Base-by-base conservation (phyloP, 2,113 vertebrate species). In the Nothobranchius kuhntae region DNA sequence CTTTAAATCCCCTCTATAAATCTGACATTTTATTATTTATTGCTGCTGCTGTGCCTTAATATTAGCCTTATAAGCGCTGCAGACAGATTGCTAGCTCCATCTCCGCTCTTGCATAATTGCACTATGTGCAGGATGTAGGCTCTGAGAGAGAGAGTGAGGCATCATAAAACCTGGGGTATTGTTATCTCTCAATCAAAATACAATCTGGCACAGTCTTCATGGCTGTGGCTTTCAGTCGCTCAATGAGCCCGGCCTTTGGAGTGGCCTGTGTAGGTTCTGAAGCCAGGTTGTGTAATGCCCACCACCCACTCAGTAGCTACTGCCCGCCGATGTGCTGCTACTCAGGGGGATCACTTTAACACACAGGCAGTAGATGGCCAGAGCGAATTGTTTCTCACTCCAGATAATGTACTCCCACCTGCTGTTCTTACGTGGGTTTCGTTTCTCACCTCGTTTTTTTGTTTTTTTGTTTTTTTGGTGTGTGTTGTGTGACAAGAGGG, bases 371-470 rank as follows among this genome's bases (percentile, higher is more conserved):
- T 58, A 77, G 80, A 86, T 68, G 81, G 85, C 82, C 78, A 81
- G 86, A 89, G 84, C 90, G 38, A 84, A 89, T 83, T 81, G 85
- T 85, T 84, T 82, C 79, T 88, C 87, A 84, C 86, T 90, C 73
- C 81, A 82, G 84, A 89, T 91, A 89, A 90, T 87, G 78, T 85
- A 89, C 90, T 84, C 91, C 91, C 89, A 90, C 91, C 89, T 84
- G 74, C 81, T 87, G 86, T 85, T 83, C 80, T 86, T 80, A 76
- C 77, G 86, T 83, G 80, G 86, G 87, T 81, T 85, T 72, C 68
- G 82, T 46, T 83, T 87, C 68, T 80, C 82, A 75, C 86, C 81
- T 86, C 73, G 42, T 64, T 81, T 74, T 21, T 60, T 50, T n/a
- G 0, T 50, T 7, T 50, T 7, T 50, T 7, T 47, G 44, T 47